Base-by-base conservation (phyloP, 2,888 invertebrate species). In the Entomobrya multifasciata region DNA sequence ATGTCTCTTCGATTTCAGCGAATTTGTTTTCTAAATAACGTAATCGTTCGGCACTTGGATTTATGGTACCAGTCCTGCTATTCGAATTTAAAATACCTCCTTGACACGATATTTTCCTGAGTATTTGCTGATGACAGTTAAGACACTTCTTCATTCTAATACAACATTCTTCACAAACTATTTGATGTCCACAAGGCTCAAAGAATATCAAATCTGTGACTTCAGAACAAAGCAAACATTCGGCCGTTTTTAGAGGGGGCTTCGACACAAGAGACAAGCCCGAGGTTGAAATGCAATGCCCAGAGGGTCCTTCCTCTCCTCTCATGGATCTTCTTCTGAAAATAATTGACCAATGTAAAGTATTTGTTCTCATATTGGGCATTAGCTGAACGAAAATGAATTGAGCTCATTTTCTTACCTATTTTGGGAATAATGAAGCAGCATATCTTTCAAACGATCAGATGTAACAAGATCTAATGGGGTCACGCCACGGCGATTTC, bases 1-100 rank as follows among this genome's bases (percentile, higher is more conserved):
- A 95, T 20, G 96, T 95, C 92, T 97, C 97, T 92, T 97, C 97
- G 90, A 97, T 95, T 93, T 97, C 97, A 60, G 96, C 96, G 87
- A 97, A 95, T 93, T 96, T 95, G 90, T 95, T 95, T 92, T 96
- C 96, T 80, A 96, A 93, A 91, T 95, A 95, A 1, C 95, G 93
- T 92, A 95, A 92, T 62, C 95, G 93, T 92, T 95, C 95, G 0
- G 94, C 94, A 79, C 95, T 95, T 0, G 95, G 95, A 91, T 95
- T 94, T 55, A 76, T 76, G 62, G 44, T 86, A 41, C 27, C 55
- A 44, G 65, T 67, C 49, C 85, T 79, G 49, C 85, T 44, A 8
- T 67, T 67, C 4, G 84, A 30, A 55, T 52, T 85, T n/a, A 89
- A 65, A n/a, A 85, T 65, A 57, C 67, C 70, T 22, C 91, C 91